Evolutionary conservation across 2,888 invertebrate species (phyloP).

Genomic region (Myathropa florea): DNA sequence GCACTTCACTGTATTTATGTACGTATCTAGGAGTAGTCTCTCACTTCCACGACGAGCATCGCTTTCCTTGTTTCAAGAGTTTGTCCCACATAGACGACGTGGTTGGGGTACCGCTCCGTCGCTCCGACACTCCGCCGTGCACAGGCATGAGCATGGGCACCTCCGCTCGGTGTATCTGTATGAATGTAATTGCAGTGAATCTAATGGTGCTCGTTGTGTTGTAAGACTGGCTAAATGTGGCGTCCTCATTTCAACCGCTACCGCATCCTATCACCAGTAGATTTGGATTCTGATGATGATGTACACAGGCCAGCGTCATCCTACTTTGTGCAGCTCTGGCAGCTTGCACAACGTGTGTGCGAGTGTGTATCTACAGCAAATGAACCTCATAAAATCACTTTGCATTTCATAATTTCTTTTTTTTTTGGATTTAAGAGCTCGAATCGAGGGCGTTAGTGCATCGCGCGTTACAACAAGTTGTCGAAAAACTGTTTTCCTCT

Average conservation of each 20-base stretch:
- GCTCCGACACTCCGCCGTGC: neutral
- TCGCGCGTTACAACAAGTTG: slow-evolving; percentile 40
- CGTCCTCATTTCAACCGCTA: slow-evolving; percentile 61
- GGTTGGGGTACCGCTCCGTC: neutral
- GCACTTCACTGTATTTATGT: slow-evolving; percentile 56
- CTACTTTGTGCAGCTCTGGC: neutral
- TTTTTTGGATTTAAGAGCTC: slow-evolving; percentile 57
- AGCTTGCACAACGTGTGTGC: neutral
- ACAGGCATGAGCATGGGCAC: neutral
- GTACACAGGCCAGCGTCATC: slow-evolving; percentile 1
- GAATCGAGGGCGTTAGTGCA: slow-evolving; percentile 64
- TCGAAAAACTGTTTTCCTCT: slow-evolving; percentile 31
- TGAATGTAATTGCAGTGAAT: slow-evolving; percentile 63
- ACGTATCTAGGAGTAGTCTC: slow-evolving; percentile 51
- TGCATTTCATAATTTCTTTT: slow-evolving; percentile 58
- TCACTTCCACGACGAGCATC: slow-evolving; percentile 31
- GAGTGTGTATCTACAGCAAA: slow-evolving; percentile 23
- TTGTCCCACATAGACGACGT: slow-evolving; percentile 45
- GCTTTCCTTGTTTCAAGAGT: slow-evolving; percentile 56
- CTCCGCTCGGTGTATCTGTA: slow-evolving; percentile 3
- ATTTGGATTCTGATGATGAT: slow-evolving; percentile 14
- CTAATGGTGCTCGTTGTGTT: slow-evolving; percentile 62
- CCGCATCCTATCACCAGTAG: slow-evolving; percentile 35
- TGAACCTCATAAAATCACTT: slow-evolving; percentile 68
- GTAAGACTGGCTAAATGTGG: slow-evolving; percentile 64